Conservation (phyloP, 2,797 vertebrate species). For the Ptychadena robeensis region DNA sequence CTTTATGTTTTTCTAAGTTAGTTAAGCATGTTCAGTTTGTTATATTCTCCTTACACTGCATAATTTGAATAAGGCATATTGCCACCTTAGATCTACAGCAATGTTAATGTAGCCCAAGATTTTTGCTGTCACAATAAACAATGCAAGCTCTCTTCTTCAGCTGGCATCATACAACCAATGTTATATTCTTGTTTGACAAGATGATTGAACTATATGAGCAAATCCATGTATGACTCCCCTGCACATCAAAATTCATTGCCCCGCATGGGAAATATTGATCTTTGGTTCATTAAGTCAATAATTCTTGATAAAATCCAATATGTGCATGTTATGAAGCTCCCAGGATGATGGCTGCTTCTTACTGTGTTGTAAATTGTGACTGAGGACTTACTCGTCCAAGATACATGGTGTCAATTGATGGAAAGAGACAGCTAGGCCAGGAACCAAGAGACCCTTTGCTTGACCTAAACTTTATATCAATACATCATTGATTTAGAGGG, state of each 20-base stretch:
- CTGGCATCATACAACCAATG: neutral
- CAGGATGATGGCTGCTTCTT: conserved; percentile 11
- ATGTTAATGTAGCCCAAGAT: no score
- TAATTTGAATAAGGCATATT: no score
- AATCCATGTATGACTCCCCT: conserved; percentile 31
- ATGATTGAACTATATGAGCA: conserved; percentile 39
- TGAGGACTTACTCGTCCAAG: conserved; percentile 3
- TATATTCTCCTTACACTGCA: neutral
- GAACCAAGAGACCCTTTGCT: neutral
- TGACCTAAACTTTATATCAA: conserved; percentile 39
- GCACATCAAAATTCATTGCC: conserved; percentile 42
- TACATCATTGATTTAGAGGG: conserved; percentile 18
- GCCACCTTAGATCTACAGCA: no score
- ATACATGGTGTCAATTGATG: neutral
- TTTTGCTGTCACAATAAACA: neutral
- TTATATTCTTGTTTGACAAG: conserved; percentile 7
- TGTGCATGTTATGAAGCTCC: conserved; percentile 36
- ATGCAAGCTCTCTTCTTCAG: neutral
- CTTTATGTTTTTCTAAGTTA: no score
- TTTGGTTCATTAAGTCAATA: conserved; percentile 52
- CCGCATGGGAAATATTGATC: conserved; percentile 36
- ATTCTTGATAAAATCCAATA: conserved; percentile 52
- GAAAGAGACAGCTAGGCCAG: conserved; percentile 22
- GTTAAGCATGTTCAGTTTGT: no score
- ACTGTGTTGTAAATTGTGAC: conserved; percentile 13